Percentiles rank a stretch among this genome's conserved stretches.
Conservation (phyloP, 2,888 invertebrate genomes). For the Euspilapteryx auroguttella region DNA sequence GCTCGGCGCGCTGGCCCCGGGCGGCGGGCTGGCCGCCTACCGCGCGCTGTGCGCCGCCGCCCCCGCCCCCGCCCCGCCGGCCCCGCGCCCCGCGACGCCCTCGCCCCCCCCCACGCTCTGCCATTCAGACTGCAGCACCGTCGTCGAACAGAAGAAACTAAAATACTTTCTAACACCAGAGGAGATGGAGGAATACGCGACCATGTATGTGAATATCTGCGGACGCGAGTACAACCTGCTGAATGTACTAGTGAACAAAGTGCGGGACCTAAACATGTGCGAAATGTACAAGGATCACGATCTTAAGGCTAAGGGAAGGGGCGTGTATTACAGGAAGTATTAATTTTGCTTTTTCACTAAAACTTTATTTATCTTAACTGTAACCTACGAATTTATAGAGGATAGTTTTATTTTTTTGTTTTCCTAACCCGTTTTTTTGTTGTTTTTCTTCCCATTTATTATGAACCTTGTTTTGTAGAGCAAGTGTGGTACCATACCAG, state of each 20-base stretch:
- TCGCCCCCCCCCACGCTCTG: constrained; percentile 7
- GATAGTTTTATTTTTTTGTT: too few relatives aligned
- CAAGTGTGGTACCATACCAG: too few relatives aligned
- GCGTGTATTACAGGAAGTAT: constrained; percentile 7
- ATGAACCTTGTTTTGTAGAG: too few relatives aligned
- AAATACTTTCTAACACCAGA: constrained; percentile 12
- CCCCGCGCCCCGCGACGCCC: constrained; percentile 7
- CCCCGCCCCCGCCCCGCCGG: constrained; percentile 6
- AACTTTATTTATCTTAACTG: background rate
- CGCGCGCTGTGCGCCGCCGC: constrained; percentile 14
- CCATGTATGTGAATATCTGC: constrained; percentile 14
- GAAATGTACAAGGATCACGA: constrained; percentile 21
- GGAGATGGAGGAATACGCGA: constrained; percentile 22
- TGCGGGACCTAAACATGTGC: constrained; percentile 22
- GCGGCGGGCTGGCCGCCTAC: constrained; percentile 15
- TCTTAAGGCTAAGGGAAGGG: constrained; percentile 23
- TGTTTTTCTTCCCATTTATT: too few relatives aligned
- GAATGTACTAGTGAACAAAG: constrained; percentile 22
- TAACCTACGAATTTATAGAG: too few relatives aligned
- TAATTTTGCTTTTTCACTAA: background rate
- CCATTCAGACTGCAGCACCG: constrained; percentile 17
- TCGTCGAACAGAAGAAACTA: constrained; percentile 9
- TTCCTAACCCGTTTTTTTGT: too few relatives aligned
- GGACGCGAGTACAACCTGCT: constrained; percentile 20
- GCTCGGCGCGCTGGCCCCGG: constrained; percentile 13